Conservation (phyloP, 2,113 vertebrate genomes). For the Protobothrops flavoviridis region DNA sequence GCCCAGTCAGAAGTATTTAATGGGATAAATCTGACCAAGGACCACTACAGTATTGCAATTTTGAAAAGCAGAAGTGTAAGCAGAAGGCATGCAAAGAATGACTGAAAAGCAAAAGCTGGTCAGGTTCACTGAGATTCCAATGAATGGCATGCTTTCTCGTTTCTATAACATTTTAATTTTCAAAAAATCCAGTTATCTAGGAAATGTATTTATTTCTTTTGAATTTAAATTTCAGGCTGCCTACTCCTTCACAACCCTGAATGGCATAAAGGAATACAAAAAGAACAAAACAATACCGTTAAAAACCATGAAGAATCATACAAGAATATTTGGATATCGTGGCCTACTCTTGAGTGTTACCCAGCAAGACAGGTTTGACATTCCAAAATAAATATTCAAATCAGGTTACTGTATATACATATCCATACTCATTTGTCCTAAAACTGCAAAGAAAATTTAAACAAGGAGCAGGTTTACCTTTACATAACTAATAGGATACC, state of each 20-base stretch:
- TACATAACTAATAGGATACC: background rate
- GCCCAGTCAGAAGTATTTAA: slow-evolving; percentile 42
- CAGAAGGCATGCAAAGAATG: slow-evolving; percentile 54
- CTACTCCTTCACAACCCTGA: background rate
- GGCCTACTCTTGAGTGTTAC: background rate
- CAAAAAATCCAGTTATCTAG: background rate
- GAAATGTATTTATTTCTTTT: background rate
- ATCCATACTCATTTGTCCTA: background rate
- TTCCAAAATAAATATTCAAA: background rate
- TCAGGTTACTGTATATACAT: background rate
- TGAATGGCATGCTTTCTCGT: background rate
- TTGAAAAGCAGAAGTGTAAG: slow-evolving; percentile 45
- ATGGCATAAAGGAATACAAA: background rate
- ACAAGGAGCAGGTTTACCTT: background rate
- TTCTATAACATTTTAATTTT: background rate
- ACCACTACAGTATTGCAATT: slow-evolving; percentile 17
- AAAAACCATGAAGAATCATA: background rate
- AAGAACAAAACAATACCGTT: background rate
- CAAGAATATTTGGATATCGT: background rate
- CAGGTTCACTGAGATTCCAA: slow-evolving; percentile 43
- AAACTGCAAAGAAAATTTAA: background rate
- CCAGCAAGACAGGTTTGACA: background rate
- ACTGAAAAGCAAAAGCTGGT: slow-evolving; percentile 28
- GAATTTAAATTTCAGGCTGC: background rate
- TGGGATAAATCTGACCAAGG: slow-evolving; percentile 29